Percentiles rank a stretch among this genome's conserved stretches.
These are phyloP conservation scores for Deroplatys truncata DNA, from an alignment of 2,888 invertebrate species.

Conservation along the genomic window DNA sequence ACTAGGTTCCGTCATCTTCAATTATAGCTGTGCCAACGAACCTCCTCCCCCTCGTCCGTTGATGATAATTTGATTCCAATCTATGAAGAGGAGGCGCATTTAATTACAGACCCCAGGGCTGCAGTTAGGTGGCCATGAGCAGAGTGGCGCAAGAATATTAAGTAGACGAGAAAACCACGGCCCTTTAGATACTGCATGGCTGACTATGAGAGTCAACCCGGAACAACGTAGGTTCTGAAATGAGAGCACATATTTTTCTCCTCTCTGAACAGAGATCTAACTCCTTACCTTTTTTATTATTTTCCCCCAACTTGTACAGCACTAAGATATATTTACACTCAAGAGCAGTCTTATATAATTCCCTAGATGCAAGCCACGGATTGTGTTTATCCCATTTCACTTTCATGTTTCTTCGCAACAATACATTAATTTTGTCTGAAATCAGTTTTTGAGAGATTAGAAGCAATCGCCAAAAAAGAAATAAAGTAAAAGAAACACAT, in stretches of 20 bases:
- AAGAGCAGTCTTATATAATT: no score
- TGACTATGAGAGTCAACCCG: background rate
- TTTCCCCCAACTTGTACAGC: background rate
- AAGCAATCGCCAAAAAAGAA: no score
- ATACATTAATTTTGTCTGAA: no score
- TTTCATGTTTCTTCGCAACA: no score
- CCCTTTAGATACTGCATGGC: background rate
- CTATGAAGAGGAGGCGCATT: constrained; percentile 21
- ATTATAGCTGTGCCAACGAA: constrained; percentile 24
- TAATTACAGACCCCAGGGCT: constrained; percentile 26
- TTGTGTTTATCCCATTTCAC: no score
- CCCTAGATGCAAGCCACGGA: no score
- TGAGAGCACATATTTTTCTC: background rate
- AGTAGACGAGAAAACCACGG: constrained; percentile 9
- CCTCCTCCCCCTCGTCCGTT: background rate
- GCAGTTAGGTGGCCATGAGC: constrained; percentile 17
- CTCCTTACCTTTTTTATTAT: background rate
- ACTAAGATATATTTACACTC: no score
- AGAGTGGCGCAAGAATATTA: constrained; percentile 19
- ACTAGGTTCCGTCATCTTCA: constrained; percentile 20
- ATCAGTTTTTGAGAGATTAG: no score
- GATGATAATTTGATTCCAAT: constrained; percentile 30
- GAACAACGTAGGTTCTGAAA: background rate
- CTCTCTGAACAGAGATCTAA: background rate
- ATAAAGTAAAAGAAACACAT: no score